phyloP scores from a whole-genome alignment of 35 echinoderm and acorn worm species.

The Anneissia japonica region DNA sequence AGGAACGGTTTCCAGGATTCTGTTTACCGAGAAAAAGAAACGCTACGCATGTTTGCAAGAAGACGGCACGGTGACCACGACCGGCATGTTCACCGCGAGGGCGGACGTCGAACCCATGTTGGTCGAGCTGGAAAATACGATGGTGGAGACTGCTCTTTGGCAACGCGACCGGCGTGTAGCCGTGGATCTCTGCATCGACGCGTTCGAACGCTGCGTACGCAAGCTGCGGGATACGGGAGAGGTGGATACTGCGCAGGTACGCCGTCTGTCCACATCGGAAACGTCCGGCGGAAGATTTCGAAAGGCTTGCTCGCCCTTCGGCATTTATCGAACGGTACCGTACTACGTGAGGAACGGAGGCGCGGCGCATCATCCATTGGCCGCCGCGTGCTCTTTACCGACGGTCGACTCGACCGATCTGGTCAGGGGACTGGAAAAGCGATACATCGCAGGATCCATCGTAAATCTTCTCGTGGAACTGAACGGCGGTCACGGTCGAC shows the following conservation, averaged over 20 bases:
- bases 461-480: neutral
- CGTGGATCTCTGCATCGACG: neutral
- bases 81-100: neutral
- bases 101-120: neutral
- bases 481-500: no score
- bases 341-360: neutral
- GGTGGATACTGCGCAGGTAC: neutral
- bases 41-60: neutral
- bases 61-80: neutral
- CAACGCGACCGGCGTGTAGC: neutral
- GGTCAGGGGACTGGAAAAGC: neutral
- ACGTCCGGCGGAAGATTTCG: neutral
- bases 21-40: neutral
- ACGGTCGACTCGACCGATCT: neutral
- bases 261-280: neutral
- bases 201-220: neutral
- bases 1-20: neutral
- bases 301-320: neutral
- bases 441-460: neutral
- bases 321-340: neutral
- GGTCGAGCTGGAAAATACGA: neutral
- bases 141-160: neutral
- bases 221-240: neutral
- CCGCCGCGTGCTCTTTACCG: neutral
- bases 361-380: neutral